These are phyloP conservation scores for Todiramphus saurophagus DNA, from an alignment of 2,113 vertebrate species.

Conservation along the genomic window DNA sequence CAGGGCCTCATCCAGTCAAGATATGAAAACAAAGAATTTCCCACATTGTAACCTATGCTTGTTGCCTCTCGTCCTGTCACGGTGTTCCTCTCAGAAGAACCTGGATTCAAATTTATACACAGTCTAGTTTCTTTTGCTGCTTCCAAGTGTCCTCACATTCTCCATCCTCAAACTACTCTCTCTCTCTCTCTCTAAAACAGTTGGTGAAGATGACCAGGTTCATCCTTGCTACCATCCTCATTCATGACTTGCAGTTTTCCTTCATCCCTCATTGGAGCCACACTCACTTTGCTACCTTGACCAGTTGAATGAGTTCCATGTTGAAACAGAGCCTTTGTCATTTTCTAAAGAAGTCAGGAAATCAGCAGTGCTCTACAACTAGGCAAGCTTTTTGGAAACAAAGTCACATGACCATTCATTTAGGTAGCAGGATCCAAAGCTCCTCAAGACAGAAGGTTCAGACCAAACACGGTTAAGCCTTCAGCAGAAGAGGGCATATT, in stretches of 20 bases:
- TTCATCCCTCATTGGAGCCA: neutral
- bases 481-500: neutral
- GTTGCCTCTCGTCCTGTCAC: neutral
- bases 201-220: neutral
- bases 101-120: neutral
- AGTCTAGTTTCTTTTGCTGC: neutral
- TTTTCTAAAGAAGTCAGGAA: neutral
- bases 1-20: neutral
- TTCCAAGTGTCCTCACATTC: neutral
- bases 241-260: neutral
- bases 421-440: neutral
- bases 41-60: neutral
- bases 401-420: neutral
- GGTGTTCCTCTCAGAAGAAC: neutral
- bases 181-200: neutral
- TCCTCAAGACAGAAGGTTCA: neutral
- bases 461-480: neutral
- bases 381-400: neutral
- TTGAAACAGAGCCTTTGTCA: neutral
- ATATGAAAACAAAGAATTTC: neutral
- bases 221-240: neutral
- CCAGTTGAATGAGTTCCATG: neutral
- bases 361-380: neutral
- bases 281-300: neutral
- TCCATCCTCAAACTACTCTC: neutral